A percentile compares a stretch with the other conserved stretches of the same genome.
phyloP scores from a whole-genome alignment of 1,140 invertebrate species.

The Nylanderia fulva region DNA sequence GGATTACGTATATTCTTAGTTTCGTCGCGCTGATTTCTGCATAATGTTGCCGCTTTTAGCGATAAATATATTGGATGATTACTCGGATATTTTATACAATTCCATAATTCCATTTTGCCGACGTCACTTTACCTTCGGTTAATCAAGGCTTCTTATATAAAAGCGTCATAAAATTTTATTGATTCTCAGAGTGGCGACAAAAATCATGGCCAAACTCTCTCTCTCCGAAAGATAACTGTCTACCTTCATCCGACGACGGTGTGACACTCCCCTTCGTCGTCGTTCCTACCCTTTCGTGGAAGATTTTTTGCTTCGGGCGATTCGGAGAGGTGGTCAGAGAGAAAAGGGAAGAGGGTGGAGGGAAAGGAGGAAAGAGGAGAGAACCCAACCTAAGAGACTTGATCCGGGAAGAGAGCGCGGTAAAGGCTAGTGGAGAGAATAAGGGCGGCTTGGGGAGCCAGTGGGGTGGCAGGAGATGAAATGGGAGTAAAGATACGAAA shows the following conservation, averaged over 20 bases:
- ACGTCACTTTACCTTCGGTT: slow-evolving; percentile 25
- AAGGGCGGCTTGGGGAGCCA: slow-evolving; percentile 76
- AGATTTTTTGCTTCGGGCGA: slow-evolving; percentile 82
- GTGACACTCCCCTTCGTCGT: slow-evolving; percentile 67
- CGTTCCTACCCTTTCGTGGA: slow-evolving; percentile 61
- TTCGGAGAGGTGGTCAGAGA: slow-evolving; percentile 71
- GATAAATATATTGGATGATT: neutral
- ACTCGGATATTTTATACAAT: slow-evolving; percentile 12
- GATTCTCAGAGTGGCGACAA: slow-evolving; percentile 51
- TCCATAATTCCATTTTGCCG: neutral
- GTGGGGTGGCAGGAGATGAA: slow-evolving; percentile 69
- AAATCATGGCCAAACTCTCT: slow-evolving; percentile 67
- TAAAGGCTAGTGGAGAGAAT: slow-evolving; percentile 81
- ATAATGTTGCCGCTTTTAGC: neutral
- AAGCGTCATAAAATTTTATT: slow-evolving; percentile 57
- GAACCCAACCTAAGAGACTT: slow-evolving; percentile 84
- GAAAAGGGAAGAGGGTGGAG: slow-evolving; percentile 50
- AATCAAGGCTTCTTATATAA: slow-evolving; percentile 13
- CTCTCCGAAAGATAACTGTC: slow-evolving; percentile 81
- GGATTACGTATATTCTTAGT: neutral
- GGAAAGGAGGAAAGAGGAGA: slow-evolving; percentile 14
- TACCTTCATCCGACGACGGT: slow-evolving; percentile 73
- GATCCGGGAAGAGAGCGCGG: slow-evolving; percentile 75
- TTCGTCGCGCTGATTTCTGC: neutral
- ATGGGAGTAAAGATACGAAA: slow-evolving; percentile 81